These are phyloP conservation scores for Brachirus orientalis DNA, from an alignment of 2,113 vertebrate genomes.

Conservation along the genomic window DNA sequence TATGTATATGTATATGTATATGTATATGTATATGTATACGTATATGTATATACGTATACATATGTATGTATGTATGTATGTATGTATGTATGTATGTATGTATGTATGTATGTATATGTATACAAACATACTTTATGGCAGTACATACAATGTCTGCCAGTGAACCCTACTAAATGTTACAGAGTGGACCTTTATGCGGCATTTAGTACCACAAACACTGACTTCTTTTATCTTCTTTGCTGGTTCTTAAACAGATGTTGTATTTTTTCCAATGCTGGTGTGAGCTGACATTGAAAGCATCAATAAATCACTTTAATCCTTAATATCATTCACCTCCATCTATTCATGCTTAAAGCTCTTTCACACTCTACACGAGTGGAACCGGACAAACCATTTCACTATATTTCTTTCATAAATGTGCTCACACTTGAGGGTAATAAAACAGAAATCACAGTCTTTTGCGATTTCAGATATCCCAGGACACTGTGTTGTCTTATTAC, in stretches of 20 bases:
- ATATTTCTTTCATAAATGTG: background rate
- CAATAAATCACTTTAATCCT: slow-evolving; percentile 1
- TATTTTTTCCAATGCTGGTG: slow-evolving; percentile 3
- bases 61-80: too few species aligned
- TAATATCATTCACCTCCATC: slow-evolving; percentile 5
- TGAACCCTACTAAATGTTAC: too few species aligned
- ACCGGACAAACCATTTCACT: background rate
- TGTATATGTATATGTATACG: too few species aligned
- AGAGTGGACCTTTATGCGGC: too few species aligned
- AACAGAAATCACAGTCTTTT: background rate
- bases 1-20: too few species aligned
- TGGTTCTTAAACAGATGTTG: slow-evolving; percentile 13
- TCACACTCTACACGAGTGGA: background rate
- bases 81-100: too few species aligned
- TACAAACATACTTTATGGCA: too few species aligned
- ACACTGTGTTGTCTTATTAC: background rate
- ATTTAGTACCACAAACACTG: slow-evolving; percentile 1
- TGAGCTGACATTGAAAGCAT: background rate
- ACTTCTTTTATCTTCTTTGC: background rate
- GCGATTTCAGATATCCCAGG: background rate
- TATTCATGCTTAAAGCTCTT: background rate
- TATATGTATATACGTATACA: too few species aligned
- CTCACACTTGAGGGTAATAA: background rate
- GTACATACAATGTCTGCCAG: too few species aligned
- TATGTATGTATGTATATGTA: too few species aligned